Evolutionary conservation across 2,797 vertebrate species (phyloP).

Genomic region (Botia almorhae): DNA sequence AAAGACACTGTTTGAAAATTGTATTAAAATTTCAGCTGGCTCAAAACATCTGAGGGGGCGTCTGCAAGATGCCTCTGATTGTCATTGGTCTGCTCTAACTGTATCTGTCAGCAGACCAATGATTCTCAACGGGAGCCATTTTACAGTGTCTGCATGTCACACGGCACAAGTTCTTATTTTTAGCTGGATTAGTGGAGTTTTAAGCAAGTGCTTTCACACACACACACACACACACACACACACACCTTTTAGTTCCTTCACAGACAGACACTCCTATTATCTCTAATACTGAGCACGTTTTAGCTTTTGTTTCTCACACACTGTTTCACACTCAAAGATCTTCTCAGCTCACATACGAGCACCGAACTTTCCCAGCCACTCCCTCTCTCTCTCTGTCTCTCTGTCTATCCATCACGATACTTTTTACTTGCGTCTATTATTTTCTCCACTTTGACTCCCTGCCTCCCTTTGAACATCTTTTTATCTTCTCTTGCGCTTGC

Average conservation of each 20-base stretch:
- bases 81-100: conserved; percentile 13
- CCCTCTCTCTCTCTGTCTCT: conserved; percentile 31
- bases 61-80: neutral
- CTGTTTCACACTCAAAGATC: conserved; percentile 24
- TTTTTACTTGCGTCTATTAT: conserved; percentile 23
- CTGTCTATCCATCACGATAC: conserved; percentile 24
- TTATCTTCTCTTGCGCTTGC: neutral
- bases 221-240: conserved; percentile 22
- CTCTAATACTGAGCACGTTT: conserved; percentile 12
- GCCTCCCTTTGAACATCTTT: neutral
- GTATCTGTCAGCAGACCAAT: conserved; percentile 20
- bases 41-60: neutral
- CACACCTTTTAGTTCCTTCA: conserved; percentile 21
- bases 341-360: conserved; percentile 14
- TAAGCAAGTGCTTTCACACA: conserved; percentile 52
- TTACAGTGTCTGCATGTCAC: conserved; percentile 50
- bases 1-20: too few relatives aligned
- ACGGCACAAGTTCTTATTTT: conserved; percentile 60
- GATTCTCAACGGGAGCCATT: conserved; percentile 43
- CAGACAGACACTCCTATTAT: conserved; percentile 29
- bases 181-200: conserved; percentile 54
- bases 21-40: too few relatives aligned
- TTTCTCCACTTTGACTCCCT: conserved; percentile 13
- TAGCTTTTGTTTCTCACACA: conserved; percentile 17
- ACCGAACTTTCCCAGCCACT: conserved; percentile 21